Percentiles rank a stretch among this genome's conserved stretches.
These are phyloP conservation scores for Cryptoprocta ferox DNA, from an alignment of 2,797 vertebrate genomes.

Conservation along the genomic window DNA sequence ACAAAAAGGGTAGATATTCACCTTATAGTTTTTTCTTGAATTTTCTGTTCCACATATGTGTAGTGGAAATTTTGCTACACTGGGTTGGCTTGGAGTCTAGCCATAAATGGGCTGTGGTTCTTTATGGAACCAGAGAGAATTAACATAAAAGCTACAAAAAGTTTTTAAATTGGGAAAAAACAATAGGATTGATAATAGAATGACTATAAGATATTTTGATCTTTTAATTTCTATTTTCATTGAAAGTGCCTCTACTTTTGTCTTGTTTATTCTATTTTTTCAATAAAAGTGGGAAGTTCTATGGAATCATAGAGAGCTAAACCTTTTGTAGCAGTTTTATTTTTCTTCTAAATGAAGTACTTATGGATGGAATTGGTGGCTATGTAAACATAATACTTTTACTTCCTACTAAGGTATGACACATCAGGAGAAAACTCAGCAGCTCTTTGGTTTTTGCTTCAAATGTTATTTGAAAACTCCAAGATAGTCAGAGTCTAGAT, in stretches of 20 bases:
- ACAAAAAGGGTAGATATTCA: background rate
- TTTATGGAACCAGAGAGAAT: background rate
- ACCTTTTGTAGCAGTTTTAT: background rate
- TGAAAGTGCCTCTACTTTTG: background rate
- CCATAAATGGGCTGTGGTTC: background rate
- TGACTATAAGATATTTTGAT: background rate
- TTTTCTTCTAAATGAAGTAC: background rate
- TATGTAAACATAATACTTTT: background rate
- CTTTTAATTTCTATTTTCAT: background rate
- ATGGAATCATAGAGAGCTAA: background rate
- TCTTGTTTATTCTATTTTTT: background rate
- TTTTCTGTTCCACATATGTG: background rate
- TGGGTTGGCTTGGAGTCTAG: background rate
- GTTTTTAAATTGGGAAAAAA: background rate
- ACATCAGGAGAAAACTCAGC: background rate
- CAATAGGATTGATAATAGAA: background rate
- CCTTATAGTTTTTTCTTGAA: background rate
- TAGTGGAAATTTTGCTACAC: background rate
- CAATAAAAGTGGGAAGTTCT: background rate
- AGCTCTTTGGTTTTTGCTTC: background rate
- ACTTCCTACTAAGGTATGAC: background rate
- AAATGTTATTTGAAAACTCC: background rate
- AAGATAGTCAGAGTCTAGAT: background rate
- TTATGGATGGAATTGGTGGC: background rate
- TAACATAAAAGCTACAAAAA: background rate